Conservation (phyloP, 2,797 vertebrate species). For the Sus cebifrons region DNA sequence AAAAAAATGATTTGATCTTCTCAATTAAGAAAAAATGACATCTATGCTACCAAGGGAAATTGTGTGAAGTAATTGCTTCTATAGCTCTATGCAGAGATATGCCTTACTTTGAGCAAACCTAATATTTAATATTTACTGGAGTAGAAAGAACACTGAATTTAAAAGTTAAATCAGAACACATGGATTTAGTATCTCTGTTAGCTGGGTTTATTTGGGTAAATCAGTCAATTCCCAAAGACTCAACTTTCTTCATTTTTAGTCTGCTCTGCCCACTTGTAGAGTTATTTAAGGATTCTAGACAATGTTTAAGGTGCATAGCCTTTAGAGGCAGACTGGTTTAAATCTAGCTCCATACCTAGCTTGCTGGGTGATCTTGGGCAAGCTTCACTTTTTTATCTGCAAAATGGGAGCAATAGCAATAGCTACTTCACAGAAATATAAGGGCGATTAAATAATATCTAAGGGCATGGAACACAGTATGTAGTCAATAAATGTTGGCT, state of each 20-base stretch:
- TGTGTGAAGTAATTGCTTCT: neutral
- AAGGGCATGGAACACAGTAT: constrained; percentile 10
- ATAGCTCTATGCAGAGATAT: neutral
- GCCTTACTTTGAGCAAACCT: neutral
- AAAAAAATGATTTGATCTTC: neutral
- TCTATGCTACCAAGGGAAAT: neutral
- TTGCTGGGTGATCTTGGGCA: neutral
- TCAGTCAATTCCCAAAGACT: neutral
- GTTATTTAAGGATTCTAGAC: constrained; percentile 14
- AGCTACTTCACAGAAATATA: constrained; percentile 28
- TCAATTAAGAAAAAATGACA: constrained; percentile 36
- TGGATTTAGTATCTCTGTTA: constrained; percentile 18
- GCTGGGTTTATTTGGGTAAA: constrained; percentile 8
- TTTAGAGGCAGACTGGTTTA: constrained; percentile 26
- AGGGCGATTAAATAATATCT: constrained; percentile 52
- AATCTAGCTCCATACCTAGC: neutral
- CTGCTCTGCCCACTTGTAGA: neutral
- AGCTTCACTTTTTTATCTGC: constrained; percentile 28
- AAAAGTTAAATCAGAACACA: constrained; percentile 8
- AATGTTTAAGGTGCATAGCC: constrained; percentile 25
- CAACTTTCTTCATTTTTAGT: neutral
- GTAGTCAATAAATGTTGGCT: neutral
- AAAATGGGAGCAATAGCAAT: neutral
- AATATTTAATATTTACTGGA: constrained; percentile 27
- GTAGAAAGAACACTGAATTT: constrained; percentile 50